Percentiles rank a stretch among this genome's conserved stretches.
Conservation (phyloP, 2,113 vertebrate genomes). For the Syngnathus typhle region DNA sequence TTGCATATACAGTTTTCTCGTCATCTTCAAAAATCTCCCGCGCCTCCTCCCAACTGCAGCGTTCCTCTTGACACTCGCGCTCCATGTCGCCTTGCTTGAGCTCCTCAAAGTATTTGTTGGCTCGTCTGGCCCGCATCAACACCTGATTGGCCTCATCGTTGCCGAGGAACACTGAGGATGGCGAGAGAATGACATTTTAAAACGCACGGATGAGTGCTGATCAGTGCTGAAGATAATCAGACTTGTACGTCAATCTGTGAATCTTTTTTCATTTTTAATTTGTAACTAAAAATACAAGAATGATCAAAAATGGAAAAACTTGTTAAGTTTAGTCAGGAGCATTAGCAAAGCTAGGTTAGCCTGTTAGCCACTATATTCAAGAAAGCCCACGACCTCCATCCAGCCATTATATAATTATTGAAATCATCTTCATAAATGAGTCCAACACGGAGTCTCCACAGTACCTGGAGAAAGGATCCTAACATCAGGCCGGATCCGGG, state of each 20-base stretch:
- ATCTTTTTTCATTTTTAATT: not conserved
- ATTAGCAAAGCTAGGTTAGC: not conserved
- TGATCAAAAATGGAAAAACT: not conserved
- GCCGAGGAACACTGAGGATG: slow-evolving; percentile 75
- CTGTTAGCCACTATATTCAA: not conserved
- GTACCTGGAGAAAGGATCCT: not conserved
- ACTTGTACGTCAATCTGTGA: not conserved
- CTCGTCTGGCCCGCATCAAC: slow-evolving; percentile 73
- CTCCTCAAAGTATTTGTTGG: slow-evolving; percentile 81
- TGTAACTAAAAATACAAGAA: not conserved
- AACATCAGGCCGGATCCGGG: not conserved
- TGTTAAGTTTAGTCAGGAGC: not conserved
- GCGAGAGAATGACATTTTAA: not conserved
- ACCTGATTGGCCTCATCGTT: slow-evolving; percentile 68
- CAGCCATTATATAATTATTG: not conserved
- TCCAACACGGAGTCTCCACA: not conserved
- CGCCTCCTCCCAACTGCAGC: slow-evolving; percentile 81
- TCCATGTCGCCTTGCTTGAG: slow-evolving; percentile 79
- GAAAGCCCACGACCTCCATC: not conserved
- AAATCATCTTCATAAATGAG: not conserved
- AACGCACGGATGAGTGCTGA: not conserved
- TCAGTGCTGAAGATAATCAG: not conserved
- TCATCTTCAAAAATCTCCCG: slow-evolving; percentile 85
- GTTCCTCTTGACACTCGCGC: slow-evolving; percentile 85
- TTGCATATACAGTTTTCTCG: slow-evolving; percentile 70